Base-by-base conservation (phyloP, 2,888 invertebrate genomes). In the Xestia ashworthii region DNA sequence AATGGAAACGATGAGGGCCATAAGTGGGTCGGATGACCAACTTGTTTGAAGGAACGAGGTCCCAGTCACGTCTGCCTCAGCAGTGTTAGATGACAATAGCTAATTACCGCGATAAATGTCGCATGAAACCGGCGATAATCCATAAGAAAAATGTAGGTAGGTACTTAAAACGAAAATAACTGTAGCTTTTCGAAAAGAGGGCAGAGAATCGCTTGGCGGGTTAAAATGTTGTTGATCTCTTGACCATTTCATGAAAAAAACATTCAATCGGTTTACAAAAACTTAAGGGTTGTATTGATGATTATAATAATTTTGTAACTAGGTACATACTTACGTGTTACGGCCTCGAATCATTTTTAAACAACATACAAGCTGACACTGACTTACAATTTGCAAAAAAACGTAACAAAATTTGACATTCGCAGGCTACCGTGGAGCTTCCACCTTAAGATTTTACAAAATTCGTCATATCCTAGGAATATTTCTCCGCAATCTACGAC, bases 401-500 rank as follows among this genome's bases (percentile, higher is more conserved):
- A 32, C 32, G 32, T 32, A 32, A 32, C 1, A 32, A 32, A 32
- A 32, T 32, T 32, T 32, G 32, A 32, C 1, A 32, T 32, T 32
- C 32, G 32, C 32, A 32, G 32, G 32, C 32, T 32, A 32, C 32
- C 32, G 32, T 32, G 32, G 32, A 32, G 32, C 32, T 32, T 32
- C 32, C 32, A 32, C 32, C 32, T 32, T 32, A 32, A 19, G n/a
- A 38, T 80, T 41, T 25, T 38, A 9, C 38, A 46, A 46, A 55
- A 80, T 41, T 69, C 25, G 16, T 44, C 12, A 65, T n/a, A 55
- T 19, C 22, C 41, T 65, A 58, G 38, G 6, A 62, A 32, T 62
- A 62, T 60, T 22, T 71, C 53, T 53, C n/a, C 3, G 32, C 72
- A 78, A 75, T 78, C 74, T 74, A 66, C 38, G 5, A 64, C 82